A percentile compares a stretch with the other conserved stretches of the same genome.
phyloP scores from a whole-genome alignment of 2,888 invertebrate species.

The Dryobota labecula region DNA sequence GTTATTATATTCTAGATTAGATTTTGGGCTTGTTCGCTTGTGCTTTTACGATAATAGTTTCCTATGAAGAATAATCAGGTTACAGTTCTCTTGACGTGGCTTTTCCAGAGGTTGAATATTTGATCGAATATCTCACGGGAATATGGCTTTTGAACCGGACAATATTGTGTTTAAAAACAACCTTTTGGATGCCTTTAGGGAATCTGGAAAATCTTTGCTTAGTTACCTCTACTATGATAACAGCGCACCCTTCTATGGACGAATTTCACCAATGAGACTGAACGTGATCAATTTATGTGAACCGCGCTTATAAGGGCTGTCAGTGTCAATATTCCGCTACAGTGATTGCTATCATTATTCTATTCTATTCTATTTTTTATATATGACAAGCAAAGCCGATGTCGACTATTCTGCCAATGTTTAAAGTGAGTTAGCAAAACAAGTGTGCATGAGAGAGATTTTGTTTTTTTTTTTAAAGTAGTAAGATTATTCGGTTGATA shows the following conservation, averaged over 20 bases:
- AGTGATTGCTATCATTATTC: too few species aligned
- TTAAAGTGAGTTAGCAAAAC: too few species aligned
- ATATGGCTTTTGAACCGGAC: neutral
- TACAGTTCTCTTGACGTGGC: neutral
- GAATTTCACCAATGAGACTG: too few species aligned
- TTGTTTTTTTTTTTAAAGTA: too few species aligned
- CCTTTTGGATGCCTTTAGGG: constrained; percentile 16
- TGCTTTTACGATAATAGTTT: constrained; percentile 47
- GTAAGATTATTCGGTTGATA: too few species aligned
- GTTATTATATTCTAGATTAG: constrained; percentile 45
- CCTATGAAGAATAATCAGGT: constrained; percentile 8
- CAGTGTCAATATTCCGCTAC: too few species aligned
- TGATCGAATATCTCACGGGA: neutral
- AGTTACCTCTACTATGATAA: constrained; percentile 11
- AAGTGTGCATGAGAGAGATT: too few species aligned
- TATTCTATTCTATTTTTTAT: too few species aligned
- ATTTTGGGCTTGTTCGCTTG: constrained; percentile 27
- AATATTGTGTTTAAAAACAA: constrained; percentile 38
- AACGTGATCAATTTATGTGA: too few species aligned
- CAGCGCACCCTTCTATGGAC: constrained; percentile 10
- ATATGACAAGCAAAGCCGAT: too few species aligned
- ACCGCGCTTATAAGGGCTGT: too few species aligned
- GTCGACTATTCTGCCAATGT: too few species aligned
- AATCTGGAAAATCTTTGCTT: constrained; percentile 9
- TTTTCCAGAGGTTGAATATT: neutral